Percentiles rank a stretch among this genome's conserved stretches.
Conservation (phyloP, 2,113 vertebrate species). For the Nicator chloris region DNA sequence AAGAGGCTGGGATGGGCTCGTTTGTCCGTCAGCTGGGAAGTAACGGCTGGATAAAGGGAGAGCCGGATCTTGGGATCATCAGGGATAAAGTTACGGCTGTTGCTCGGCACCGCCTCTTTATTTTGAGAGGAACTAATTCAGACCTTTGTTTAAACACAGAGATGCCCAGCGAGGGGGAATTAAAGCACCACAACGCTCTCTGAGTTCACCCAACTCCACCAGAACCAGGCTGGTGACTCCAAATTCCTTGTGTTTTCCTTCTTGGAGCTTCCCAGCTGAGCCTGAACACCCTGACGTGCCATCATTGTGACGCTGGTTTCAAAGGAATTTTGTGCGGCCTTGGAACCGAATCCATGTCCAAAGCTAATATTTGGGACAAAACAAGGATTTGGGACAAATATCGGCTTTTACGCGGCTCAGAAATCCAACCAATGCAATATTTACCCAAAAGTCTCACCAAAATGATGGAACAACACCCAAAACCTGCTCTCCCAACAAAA, state of each 20-base stretch:
- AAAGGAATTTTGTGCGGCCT: neutral
- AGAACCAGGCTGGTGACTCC: neutral
- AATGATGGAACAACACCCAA: neutral
- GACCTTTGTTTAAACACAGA: neutral
- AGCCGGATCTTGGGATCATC: neutral
- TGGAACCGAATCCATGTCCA: accelerated
- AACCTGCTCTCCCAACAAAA: neutral
- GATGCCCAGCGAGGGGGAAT: neutral
- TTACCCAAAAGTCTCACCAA: neutral
- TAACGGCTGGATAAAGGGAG: neutral
- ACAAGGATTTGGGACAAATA: neutral
- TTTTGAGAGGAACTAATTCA: neutral
- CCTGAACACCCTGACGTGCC: neutral
- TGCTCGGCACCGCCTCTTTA: neutral
- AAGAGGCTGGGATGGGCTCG: accelerated
- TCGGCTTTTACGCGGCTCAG: accelerated
- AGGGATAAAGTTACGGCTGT: neutral
- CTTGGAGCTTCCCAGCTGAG: neutral
- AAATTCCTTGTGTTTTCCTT: neutral
- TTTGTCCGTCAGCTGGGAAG: neutral
- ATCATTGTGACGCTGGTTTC: neutral
- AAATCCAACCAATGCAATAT: neutral
- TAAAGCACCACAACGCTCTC: neutral
- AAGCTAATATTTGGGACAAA: neutral
- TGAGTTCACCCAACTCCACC: neutral